phyloP scores from a whole-genome alignment of 2,113 vertebrate species.

The Ptilorrhoa leucosticta region DNA sequence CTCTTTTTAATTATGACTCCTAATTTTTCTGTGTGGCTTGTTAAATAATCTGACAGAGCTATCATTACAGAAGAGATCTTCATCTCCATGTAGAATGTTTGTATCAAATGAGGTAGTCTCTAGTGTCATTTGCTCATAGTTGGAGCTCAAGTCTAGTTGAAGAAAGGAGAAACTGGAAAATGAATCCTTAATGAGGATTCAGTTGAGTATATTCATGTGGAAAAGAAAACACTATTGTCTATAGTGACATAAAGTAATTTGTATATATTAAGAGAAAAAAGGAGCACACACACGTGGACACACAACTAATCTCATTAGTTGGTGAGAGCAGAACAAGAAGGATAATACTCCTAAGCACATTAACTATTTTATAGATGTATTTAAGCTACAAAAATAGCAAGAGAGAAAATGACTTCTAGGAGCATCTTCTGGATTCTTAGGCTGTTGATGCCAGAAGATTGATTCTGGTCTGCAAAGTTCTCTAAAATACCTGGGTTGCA shows the following conservation, averaged over 20 bases:
- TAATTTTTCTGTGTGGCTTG: neutral
- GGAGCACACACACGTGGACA: neutral
- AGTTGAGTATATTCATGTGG: neutral
- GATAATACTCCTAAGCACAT: slow-evolving; percentile 30
- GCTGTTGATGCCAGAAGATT: neutral
- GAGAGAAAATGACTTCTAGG: neutral
- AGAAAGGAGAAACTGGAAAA: neutral
- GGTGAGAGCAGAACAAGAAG: slow-evolving; percentile 19
- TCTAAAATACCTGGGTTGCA: neutral
- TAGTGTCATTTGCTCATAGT: neutral
- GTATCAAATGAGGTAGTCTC: neutral
- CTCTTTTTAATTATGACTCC: neutral
- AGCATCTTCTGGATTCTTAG: neutral
- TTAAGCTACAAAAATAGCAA: slow-evolving; percentile 24
- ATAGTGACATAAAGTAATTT: neutral
- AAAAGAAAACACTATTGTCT: neutral
- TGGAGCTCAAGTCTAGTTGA: neutral
- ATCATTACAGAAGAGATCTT: neutral
- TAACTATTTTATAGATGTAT: slow-evolving; percentile 27
- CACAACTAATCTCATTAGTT: slow-evolving; percentile 18
- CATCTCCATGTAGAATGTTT: neutral
- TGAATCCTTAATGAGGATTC: neutral
- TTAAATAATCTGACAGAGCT: neutral
- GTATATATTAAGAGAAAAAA: neutral
- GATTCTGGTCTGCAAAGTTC: neutral